phyloP scores from a whole-genome alignment of 35 echinoderm and acorn worm species.

The Holothuria glaberrima region DNA sequence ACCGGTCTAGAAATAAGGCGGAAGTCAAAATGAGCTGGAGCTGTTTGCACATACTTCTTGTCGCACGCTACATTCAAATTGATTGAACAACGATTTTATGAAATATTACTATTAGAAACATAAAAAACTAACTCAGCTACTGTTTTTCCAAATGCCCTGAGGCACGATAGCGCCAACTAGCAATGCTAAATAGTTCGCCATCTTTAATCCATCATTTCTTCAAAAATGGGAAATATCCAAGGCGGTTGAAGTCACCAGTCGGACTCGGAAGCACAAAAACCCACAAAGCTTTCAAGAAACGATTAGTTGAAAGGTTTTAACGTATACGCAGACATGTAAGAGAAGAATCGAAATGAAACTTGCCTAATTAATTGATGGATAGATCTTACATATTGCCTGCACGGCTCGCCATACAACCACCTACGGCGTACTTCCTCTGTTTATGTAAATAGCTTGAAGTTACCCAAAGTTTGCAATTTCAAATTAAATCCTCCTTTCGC shows the following conservation, averaged over 20 bases:
- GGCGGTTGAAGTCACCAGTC: background rate
- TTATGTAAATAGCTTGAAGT: constrained; percentile 45
- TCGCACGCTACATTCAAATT: constrained; percentile 26
- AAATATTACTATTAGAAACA: constrained; percentile 33
- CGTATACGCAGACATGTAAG: background rate
- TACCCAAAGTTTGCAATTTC: constrained; percentile 41
- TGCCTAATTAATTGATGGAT: constrained; percentile 47
- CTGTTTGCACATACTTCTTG: background rate
- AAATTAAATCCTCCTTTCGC: constrained; percentile 31
- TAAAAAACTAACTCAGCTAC: background rate
- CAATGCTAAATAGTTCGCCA: too few relatives aligned
- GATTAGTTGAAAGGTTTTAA: background rate
- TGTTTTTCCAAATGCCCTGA: constrained; percentile 20
- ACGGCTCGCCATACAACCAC: constrained; percentile 26
- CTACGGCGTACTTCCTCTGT: background rate
- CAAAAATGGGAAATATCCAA: too few relatives aligned
- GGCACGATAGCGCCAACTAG: background rate
- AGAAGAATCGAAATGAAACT: constrained; percentile 18
- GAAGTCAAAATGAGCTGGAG: too few relatives aligned
- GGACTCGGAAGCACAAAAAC: constrained; percentile 42
- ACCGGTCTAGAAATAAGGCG: too few relatives aligned
- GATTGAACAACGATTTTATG: constrained; percentile 36
- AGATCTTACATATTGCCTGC: constrained; percentile 22
- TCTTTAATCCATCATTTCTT: too few relatives aligned
- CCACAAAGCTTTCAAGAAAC: constrained; percentile 10